Conservation (phyloP, 2,797 vertebrate genomes). For the Semaprochilodus insignis region DNA sequence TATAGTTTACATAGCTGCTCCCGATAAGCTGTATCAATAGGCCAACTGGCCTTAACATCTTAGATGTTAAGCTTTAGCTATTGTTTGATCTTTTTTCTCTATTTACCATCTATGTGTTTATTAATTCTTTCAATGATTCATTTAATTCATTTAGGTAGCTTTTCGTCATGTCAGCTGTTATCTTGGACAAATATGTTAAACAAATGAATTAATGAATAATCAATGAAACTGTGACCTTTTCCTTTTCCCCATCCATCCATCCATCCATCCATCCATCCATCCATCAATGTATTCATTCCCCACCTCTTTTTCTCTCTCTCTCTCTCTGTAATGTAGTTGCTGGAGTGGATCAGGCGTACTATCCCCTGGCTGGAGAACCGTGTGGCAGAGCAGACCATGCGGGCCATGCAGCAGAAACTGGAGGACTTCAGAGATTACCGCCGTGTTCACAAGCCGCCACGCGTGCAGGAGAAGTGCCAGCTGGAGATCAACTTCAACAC, state of each 20-base stretch:
- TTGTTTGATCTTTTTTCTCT: too few species aligned
- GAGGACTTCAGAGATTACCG: conserved; percentile 92
- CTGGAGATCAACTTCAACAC: conserved; percentile 88
- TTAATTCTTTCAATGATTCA: too few species aligned
- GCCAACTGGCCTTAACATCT: background rate
- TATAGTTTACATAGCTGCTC: too few species aligned
- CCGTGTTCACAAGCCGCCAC: conserved; percentile 90
- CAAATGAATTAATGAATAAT: too few species aligned
- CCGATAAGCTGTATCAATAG: background rate
- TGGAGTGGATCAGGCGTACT: conserved; percentile 91
- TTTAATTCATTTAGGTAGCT: too few species aligned
- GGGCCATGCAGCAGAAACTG: conserved; percentile 90
- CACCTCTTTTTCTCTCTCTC: background rate
- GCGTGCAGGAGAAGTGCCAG: conserved; percentile 86
- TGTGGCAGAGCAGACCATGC: conserved; percentile 85
- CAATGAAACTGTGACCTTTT: too few species aligned
- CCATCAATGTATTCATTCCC: background rate
- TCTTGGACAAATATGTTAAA: too few species aligned
- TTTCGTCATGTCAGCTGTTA: too few species aligned
- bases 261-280: background rate
- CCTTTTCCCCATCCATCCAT: background rate
- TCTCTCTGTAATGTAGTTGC: conserved; percentile 74
- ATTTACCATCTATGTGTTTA: too few species aligned
- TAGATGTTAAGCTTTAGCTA: too few species aligned
- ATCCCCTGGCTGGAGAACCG: conserved; percentile 94